Evolutionary conservation across 2,797 vertebrate species (phyloP).

Genomic region (Danio aesculapii): DNA sequence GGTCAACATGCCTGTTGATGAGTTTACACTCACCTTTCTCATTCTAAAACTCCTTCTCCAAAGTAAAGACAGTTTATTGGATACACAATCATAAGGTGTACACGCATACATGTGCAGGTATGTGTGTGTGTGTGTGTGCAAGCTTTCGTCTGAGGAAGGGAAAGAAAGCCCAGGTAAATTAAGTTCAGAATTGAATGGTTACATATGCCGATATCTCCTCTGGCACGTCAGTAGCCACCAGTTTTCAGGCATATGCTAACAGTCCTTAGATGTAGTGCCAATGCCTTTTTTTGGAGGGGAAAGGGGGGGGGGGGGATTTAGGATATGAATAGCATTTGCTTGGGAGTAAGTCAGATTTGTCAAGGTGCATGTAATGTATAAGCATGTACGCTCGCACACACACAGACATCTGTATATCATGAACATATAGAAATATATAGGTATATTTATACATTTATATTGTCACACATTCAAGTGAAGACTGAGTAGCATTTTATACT

Average conservation of each 20-base stretch:
- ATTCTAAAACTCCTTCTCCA: slow-evolving; percentile 82
- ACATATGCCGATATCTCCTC: slow-evolving; percentile 8
- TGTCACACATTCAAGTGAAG: slow-evolving; percentile 83
- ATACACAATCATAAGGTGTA: slow-evolving; percentile 84
- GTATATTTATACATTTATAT: slow-evolving; percentile 79
- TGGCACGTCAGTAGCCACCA: slow-evolving; percentile 19
- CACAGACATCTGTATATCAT: slow-evolving; percentile 69
- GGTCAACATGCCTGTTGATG: slow-evolving; percentile 86
- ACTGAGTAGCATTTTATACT: slow-evolving; percentile 82
- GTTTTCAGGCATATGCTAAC: slow-evolving; percentile 55
- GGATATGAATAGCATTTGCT: slow-evolving; percentile 44
- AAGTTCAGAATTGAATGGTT: slow-evolving; percentile 11
- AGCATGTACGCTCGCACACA: slow-evolving; percentile 70
- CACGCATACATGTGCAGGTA: slow-evolving; percentile 79
- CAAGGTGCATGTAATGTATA: slow-evolving; percentile 50
- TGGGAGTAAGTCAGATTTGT: slow-evolving; percentile 45
- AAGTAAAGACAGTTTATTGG: slow-evolving; percentile 82
- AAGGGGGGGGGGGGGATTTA: neutral
- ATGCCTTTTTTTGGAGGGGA: slow-evolving; percentile 32
- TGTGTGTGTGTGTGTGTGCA: slow-evolving; percentile 74
- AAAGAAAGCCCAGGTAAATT: slow-evolving; percentile 39
- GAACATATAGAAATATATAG: slow-evolving; percentile 65
- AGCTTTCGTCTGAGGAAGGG: slow-evolving; percentile 62
- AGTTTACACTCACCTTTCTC: slow-evolving; percentile 80
- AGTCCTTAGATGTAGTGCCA: slow-evolving; percentile 56